These are phyloP conservation scores for Orthonevra nobilis DNA, from an alignment of 2,888 invertebrate species.

Conservation along the genomic window DNA sequence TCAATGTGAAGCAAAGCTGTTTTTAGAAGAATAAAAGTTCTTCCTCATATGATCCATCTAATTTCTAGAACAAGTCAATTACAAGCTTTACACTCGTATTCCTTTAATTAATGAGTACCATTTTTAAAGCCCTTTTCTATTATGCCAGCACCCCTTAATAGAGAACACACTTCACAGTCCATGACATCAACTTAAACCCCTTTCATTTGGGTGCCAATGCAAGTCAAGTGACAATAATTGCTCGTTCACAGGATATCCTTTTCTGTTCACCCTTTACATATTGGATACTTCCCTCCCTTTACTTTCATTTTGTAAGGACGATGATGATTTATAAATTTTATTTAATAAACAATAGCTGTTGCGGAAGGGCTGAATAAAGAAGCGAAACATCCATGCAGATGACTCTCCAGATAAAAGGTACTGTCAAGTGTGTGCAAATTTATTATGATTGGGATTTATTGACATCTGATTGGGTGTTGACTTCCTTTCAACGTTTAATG, in stretches of 20 bases:
- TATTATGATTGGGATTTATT: slow-evolving; percentile 31
- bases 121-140: too few relatives aligned
- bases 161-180: slow-evolving; percentile 16
- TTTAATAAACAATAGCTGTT: slow-evolving; percentile 44
- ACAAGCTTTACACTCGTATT: too few relatives aligned
- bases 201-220: slow-evolving; percentile 20
- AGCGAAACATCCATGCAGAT: neutral
- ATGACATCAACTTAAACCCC: slow-evolving; percentile 54
- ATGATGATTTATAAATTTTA: slow-evolving; percentile 63
- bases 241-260: slow-evolving; percentile 62
- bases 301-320: neutral
- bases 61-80: too few relatives aligned
- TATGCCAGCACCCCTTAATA: too few relatives aligned
- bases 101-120: too few relatives aligned
- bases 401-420: neutral
- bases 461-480: slow-evolving; percentile 9
- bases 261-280: slow-evolving; percentile 9
- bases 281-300: slow-evolving; percentile 2
- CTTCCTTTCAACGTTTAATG: neutral
- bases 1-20: too few relatives aligned
- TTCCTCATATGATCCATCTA: too few relatives aligned
- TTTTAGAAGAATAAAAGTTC: too few relatives aligned
- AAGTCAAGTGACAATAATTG: slow-evolving; percentile 49
- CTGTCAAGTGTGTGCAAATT: neutral
- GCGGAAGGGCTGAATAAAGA: slow-evolving; percentile 1